These are phyloP conservation scores for Serranochromis macrocephalus DNA, from an alignment of 2,113 vertebrate species.

Conservation along the genomic window DNA sequence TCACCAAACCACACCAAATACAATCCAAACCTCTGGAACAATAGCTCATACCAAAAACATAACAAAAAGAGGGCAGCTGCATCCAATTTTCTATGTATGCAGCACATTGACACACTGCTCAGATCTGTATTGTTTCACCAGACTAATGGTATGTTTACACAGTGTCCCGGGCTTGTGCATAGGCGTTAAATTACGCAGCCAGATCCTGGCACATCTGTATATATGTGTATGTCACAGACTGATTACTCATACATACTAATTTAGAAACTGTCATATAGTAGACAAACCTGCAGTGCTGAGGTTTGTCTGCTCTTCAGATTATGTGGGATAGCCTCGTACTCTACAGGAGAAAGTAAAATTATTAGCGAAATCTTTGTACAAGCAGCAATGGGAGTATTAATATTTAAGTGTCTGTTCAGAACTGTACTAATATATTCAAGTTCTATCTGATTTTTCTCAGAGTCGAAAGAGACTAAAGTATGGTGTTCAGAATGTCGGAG, in stretches of 20 bases:
- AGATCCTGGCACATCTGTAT: neutral
- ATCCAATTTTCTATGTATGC: neutral
- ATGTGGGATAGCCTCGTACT: neutral
- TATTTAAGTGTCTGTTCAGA: neutral
- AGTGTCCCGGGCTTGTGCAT: neutral
- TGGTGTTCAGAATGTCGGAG: neutral
- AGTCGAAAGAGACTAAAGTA: neutral
- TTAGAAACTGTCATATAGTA: constrained; percentile 31
- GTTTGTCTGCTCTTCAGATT: constrained; percentile 49
- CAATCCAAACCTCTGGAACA: constrained; percentile 16
- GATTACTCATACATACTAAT: constrained; percentile 32
- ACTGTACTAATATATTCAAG: neutral
- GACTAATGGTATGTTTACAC: neutral
- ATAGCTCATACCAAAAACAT: neutral
- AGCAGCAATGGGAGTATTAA: neutral
- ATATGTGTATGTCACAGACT: neutral
- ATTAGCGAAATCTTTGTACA: neutral
- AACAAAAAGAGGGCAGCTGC: constrained; percentile 7
- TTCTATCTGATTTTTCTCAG: neutral
- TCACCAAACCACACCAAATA: constrained; percentile 28
- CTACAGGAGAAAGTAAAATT: neutral
- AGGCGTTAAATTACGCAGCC: neutral
- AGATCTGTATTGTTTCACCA: neutral
- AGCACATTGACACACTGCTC: neutral
- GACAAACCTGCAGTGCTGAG: constrained; percentile 24